Evolutionary conservation across 2,888 invertebrate species (phyloP).

Genomic region (Spisula solida): DNA sequence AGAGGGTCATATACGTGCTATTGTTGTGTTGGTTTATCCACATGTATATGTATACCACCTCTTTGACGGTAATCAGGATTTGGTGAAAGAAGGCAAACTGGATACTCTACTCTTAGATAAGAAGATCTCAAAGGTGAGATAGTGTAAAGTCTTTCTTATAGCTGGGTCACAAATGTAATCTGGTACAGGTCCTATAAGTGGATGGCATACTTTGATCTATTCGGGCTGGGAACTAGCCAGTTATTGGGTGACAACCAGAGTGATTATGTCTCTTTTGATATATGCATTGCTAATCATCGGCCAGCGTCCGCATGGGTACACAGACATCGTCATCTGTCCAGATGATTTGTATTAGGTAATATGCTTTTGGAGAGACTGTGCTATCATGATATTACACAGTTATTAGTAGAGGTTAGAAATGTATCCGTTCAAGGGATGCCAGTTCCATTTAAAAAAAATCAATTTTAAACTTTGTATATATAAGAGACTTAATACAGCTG

Average conservation of each 20-base stretch:
- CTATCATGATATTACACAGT: background rate
- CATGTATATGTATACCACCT: constrained; percentile 53
- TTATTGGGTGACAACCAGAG: too few relatives aligned
- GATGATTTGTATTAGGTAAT: background rate
- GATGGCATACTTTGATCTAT: too few relatives aligned
- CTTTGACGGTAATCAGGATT: constrained; percentile 21
- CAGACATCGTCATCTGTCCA: background rate
- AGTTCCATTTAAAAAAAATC: too few relatives aligned
- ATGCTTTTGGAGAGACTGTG: background rate
- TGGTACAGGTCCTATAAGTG: too few relatives aligned
- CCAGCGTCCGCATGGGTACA: background rate
- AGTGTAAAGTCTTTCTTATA: background rate
- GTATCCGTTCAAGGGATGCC: too few relatives aligned
- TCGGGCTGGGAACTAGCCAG: too few relatives aligned
- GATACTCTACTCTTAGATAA: constrained; percentile 46
- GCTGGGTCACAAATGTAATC: too few relatives aligned
- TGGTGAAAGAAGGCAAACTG: constrained; percentile 55
- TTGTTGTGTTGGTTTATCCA: constrained; percentile 45
- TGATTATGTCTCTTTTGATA: too few relatives aligned
- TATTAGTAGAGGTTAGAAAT: background rate
- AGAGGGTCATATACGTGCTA: constrained; percentile 21
- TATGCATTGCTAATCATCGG: too few relatives aligned
- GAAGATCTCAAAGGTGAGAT: constrained; percentile 52
- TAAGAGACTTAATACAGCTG: too few relatives aligned
- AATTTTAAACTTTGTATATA: too few relatives aligned